These are phyloP conservation scores for Gymnobelideus leadbeateri DNA, from an alignment of 2,113 vertebrate species.

Conservation along the genomic window DNA sequence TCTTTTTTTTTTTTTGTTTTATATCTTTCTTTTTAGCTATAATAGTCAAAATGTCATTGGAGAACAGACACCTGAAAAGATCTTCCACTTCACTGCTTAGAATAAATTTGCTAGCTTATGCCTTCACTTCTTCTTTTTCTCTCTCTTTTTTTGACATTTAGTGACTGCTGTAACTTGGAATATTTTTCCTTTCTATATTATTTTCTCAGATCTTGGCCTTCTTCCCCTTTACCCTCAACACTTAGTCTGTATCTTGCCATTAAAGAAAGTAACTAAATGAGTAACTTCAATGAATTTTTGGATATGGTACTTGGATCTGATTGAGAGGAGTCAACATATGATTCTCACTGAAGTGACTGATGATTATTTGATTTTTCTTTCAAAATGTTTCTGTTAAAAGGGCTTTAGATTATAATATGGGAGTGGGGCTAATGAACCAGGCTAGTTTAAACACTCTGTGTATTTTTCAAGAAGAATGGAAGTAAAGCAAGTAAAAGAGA, in stretches of 20 bases:
- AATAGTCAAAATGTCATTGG: neutral
- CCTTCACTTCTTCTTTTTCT: neutral
- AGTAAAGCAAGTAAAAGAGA: neutral
- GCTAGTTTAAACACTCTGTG: neutral
- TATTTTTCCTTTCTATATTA: slow-evolving; percentile 24
- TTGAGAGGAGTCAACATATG: slow-evolving; percentile 14
- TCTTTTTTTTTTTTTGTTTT: slow-evolving; percentile 42
- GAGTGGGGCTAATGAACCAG: neutral
- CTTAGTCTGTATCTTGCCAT: slow-evolving; percentile 6
- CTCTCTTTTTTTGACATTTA: neutral
- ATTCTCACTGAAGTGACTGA: neutral
- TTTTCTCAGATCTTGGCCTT: slow-evolving; percentile 13
- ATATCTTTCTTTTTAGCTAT: slow-evolving; percentile 10
- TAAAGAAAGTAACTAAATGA: slow-evolving; percentile 23
- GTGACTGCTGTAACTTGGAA: neutral
- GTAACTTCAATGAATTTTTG: slow-evolving; percentile 16
- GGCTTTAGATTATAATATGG: slow-evolving; percentile 9
- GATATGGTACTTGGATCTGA: slow-evolving; percentile 7
- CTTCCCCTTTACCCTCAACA: neutral
- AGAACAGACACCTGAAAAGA: neutral
- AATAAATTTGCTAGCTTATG: slow-evolving; percentile 20
- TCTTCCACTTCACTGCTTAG: neutral
- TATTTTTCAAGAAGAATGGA: slow-evolving; percentile 18
- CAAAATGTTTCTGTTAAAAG: neutral
- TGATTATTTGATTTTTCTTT: slow-evolving; percentile 27